These are phyloP conservation scores for Piscicola geometra DNA, from an alignment of 2,888 invertebrate genomes.

Conservation along the genomic window DNA sequence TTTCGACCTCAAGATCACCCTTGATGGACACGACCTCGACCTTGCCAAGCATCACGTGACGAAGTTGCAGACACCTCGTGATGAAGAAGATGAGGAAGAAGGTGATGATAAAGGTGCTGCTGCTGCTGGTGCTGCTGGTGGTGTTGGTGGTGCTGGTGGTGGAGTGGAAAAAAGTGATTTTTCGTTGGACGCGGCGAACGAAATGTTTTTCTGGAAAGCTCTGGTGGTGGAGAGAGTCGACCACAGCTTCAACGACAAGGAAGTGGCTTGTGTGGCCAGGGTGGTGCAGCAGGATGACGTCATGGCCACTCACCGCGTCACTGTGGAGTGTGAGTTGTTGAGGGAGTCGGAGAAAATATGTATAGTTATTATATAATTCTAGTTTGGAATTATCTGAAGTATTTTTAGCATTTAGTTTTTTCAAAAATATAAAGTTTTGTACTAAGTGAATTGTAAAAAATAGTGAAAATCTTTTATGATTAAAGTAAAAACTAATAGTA, in stretches of 20 bases:
- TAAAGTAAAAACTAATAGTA: too few relatives aligned
- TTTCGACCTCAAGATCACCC: neutral
- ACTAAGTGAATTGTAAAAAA: too few relatives aligned
- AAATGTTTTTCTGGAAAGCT: neutral
- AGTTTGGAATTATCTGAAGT: too few relatives aligned
- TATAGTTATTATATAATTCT: too few relatives aligned
- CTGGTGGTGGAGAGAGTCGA: conserved; percentile 8
- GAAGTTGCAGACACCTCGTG: neutral
- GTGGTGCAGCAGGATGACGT: neutral
- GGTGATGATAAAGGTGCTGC: too few relatives aligned
- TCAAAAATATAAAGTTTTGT: too few relatives aligned
- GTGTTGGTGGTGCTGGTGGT: too few relatives aligned
- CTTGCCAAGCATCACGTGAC: neutral
- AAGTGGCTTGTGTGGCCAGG: conserved; percentile 2
- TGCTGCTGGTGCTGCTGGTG: too few relatives aligned
- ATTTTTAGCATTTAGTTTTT: too few relatives aligned
- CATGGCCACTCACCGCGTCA: neutral
- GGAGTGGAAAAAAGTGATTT: too few relatives aligned
- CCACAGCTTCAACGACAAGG: neutral
- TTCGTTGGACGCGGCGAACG: neutral
- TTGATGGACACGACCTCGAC: neutral
- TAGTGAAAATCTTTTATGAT: too few relatives aligned
- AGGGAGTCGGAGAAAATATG: too few relatives aligned
- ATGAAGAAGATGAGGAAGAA: neutral
- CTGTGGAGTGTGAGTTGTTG: neutral